phyloP scores from a whole-genome alignment of 1,140 invertebrate genomes.

The Drosophila kikkawai region DNA sequence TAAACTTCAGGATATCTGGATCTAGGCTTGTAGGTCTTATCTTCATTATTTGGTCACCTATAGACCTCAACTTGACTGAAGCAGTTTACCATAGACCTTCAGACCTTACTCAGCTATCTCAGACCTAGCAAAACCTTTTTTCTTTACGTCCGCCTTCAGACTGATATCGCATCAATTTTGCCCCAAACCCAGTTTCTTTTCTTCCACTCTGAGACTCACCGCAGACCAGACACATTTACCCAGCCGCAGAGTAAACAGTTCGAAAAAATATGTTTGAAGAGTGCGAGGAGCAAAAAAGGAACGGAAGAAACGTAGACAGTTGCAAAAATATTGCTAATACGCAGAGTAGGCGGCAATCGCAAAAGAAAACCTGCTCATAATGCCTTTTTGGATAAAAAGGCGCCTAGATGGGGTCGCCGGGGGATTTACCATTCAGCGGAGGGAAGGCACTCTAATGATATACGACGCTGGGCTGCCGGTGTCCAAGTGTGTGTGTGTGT shows the following conservation, averaged over 20 bases:
- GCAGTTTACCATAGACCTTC: background rate
- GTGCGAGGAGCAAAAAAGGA: constrained; percentile 22
- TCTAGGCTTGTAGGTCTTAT: background rate
- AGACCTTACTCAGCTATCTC: background rate
- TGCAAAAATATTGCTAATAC: constrained; percentile 79
- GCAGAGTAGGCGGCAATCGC: constrained; percentile 63
- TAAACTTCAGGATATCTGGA: background rate
- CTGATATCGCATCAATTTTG: constrained; percentile 69
- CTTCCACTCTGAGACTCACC: constrained; percentile 24
- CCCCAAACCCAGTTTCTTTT: constrained; percentile 18
- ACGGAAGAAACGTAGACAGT: constrained; percentile 64
- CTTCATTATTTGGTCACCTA: background rate
- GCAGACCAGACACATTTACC: constrained; percentile 62
- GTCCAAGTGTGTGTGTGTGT: constrained; percentile 12
- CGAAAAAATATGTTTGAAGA: constrained; percentile 22
- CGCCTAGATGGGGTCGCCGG: constrained; percentile 38
- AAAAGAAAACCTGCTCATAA: constrained; percentile 76
- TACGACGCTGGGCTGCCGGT: constrained; percentile 48
- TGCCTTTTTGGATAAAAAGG: constrained; percentile 66
- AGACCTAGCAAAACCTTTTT: constrained; percentile 1
- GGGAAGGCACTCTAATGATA: constrained; percentile 66
- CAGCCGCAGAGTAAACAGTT: constrained; percentile 60
- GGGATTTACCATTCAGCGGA: constrained; percentile 7
- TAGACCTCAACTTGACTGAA: no score
- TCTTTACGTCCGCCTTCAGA: constrained; percentile 15